A percentile compares a stretch with the other conserved stretches of the same genome.
Conservation (phyloP, 35 echinoderm and acorn worm genomes). For the Lytechinus variegatus region DNA sequence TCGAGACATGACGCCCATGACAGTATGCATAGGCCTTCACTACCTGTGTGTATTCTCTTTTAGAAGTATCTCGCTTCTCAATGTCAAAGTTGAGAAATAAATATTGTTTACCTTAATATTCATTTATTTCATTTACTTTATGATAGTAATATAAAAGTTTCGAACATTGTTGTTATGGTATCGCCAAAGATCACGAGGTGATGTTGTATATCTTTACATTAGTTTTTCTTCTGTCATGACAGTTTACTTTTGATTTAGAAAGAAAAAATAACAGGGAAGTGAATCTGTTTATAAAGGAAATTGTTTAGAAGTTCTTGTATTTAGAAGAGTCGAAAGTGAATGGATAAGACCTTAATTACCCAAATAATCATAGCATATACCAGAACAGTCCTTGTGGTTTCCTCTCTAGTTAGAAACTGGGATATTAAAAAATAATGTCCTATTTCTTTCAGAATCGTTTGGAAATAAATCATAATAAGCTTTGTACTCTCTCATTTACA, state of each 20-base stretch:
- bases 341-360: not conserved
- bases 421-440: not conserved
- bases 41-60: too few species aligned
- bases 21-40: too few species aligned
- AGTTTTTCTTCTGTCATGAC: not conserved
- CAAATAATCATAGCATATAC: not conserved
- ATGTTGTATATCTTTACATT: not conserved
- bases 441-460: not conserved
- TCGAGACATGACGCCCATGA: too few species aligned
- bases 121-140: too few species aligned
- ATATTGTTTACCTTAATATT: too few species aligned
- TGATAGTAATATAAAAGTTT: too few species aligned
- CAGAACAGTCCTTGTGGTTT: not conserved
- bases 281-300: not conserved
- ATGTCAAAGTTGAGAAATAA: too few species aligned
- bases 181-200: not conserved
- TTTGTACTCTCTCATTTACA: too few species aligned
- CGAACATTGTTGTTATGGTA: not conserved
- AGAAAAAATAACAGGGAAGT: not conserved
- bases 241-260: not conserved
- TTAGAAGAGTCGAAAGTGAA: conserved; percentile 2
- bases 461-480: not conserved
- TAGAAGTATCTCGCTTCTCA: too few species aligned
- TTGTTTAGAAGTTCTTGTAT: not conserved
- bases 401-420: not conserved